Base-by-base conservation (phyloP, 2,888 invertebrate genomes). In the Drosophila leonis region DNA sequence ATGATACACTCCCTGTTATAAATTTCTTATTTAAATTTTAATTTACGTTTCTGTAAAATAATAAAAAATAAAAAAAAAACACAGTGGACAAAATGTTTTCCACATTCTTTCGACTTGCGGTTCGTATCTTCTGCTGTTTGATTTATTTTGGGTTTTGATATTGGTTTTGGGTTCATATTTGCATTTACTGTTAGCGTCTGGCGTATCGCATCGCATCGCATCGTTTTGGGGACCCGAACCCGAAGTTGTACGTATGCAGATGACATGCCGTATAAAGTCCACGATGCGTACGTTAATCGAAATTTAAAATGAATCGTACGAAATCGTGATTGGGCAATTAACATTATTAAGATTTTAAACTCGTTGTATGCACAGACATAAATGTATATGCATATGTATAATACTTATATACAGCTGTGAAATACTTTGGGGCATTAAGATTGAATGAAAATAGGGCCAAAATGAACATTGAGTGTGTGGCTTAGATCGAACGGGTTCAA, bases 321-420 rank as follows among this genome's bases (percentile, higher is more conserved):
- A 86, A 74, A 70, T 87, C 87, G 89, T 87, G 87, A 87, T 75
- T 73, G 57, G 57, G 57, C 73, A 72, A 71, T 87, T 87, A 87
- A 80, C 83, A 80, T 90, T 79, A 82, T 84, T 81, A 78, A 81
- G 67, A 70, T 86, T 82, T 75, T 52, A 62, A 72, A 60, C 60
- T 72, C 55, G 55, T 69, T 44, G 63, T 49, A 42, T 65, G 33
- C 27, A 24, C 37, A 60, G 52, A 51, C 51, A 49, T 46, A 29
- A 18, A 20, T 42, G 10, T 49, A 24, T 44, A 7, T 35, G n/a
- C 24, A 20, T 49, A 24, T 44, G 15, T 35, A 24, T 35, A 52
- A 52, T 20, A 24, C 15, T 51, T 46, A 39, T 48, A 31, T 60
- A 24, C n/a, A 24, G 20, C 67, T 41, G 49, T 49, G 13, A 64